Base-by-base conservation (phyloP, 2,797 vertebrate genomes). In the Pitangus sulphuratus region DNA sequence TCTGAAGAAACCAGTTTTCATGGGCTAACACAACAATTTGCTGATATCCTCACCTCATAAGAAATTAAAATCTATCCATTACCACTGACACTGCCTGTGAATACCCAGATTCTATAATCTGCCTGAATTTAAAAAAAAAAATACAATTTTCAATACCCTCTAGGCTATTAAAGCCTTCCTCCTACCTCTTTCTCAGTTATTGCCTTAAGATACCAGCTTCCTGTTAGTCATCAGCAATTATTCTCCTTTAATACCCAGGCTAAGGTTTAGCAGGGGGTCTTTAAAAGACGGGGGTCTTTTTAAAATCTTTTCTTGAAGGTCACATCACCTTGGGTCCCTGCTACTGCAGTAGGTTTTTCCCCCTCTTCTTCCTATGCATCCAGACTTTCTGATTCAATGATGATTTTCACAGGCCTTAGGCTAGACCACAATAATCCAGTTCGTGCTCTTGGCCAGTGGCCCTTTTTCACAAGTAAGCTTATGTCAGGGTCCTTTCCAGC, bases 321-420 rank as follows among this genome's bases (percentile, higher is more conserved):
- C 40, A 24, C 19, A 11, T 33, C 28, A 37, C 26, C 12, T 12
- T 35, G 14, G 8, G 12, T 58, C 31, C 15, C 45, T 69, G 1
- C 44, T 54, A 44, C 15, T 70, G 28, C 30, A 58, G 37, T 13
- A 58, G 8, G 3, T 31, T 71, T 74, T 22, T 11, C 3, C 3
- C 39, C 44, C 4, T 64, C 15, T 53, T 90, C 54, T 45, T 90
- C 22, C 53, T 37, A 30, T 2, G 4, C 45, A 69, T 44, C 12
- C 53, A 53, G 44, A 72, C 25, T 62, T 82, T 35, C 60, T 37
- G 26, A 70, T 28, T 47, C 78, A 82, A 11, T 13, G 28, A 54
- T 16, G 4, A 21, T 62, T 83, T 76, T 57, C 3, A 2, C 2
- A 5, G 30, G 14, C 37, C 22, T 0, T 12, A 17, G 31, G 7